Percentiles rank a stretch among this genome's conserved stretches.
Evolutionary conservation across 23 tunicate genomes (phyloP).

Genomic region (Oikopleura vanhoeffeni): DNA sequence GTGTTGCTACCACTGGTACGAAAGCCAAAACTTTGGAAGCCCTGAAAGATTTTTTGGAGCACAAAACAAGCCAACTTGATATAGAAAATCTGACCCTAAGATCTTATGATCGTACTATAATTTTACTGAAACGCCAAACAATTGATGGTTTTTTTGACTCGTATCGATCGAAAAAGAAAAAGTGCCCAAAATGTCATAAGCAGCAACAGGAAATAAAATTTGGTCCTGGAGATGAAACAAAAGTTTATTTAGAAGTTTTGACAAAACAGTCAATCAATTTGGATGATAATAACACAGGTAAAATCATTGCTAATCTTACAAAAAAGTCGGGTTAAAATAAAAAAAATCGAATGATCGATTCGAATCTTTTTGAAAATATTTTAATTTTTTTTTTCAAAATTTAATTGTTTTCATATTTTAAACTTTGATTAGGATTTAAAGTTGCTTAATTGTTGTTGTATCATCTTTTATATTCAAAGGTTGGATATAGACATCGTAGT

Average conservation of each 20-base stretch:
- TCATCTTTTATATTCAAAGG: too few relatives aligned
- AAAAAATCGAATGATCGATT: too few relatives aligned
- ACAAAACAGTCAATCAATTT: not conserved
- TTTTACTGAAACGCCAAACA: not conserved
- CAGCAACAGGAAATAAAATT: not conserved
- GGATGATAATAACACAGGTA: not conserved
- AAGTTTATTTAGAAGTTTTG: not conserved
- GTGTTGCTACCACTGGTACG: not conserved
- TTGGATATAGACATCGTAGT: too few relatives aligned
- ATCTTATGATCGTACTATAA: not conserved
- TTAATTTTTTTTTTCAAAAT: too few relatives aligned
- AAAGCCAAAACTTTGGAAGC: not conserved
- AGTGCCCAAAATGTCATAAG: not conserved
- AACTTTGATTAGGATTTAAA: too few relatives aligned
- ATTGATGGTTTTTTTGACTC: not conserved
- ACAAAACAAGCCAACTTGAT: not conserved
- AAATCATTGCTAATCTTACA: too few relatives aligned
- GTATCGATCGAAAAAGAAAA: not conserved
- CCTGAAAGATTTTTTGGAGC: not conserved
- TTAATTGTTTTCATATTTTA: too few relatives aligned
- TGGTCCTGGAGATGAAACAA: not conserved
- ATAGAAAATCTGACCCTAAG: too few relatives aligned
- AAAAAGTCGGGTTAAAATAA: too few relatives aligned
- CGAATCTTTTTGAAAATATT: too few relatives aligned
- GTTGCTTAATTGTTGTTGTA: too few relatives aligned